Evolutionary conservation across 2,888 invertebrate species (phyloP), one percentile per base, ranked within the genome.

Genomic region (Caenorhabditis afra): DNA sequence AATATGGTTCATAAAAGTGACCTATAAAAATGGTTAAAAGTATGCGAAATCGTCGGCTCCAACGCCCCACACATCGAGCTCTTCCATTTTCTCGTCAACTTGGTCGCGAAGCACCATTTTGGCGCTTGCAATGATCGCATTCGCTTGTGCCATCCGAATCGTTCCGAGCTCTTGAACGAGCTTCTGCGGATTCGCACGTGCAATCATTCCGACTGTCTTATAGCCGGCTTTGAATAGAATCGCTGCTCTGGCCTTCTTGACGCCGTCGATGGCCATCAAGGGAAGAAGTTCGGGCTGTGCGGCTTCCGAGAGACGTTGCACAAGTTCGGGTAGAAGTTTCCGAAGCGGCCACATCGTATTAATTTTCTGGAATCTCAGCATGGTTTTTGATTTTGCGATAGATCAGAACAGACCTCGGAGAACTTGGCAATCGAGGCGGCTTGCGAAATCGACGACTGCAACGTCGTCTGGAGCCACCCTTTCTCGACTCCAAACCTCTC

Each of bases 191-290:
- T 93, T 91, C 96, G 92, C 90, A 94, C 94, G 73, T 7, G 80
- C 75, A 41, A 79, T 66, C 45, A 79, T 64, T 22, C 77, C 74
- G 22, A 87, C 85, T 5, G 81, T 88, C 50, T 93, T 94, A 91
- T 93, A 96, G 0, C 97, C 97, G 0, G 95, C 95, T 45, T 93
- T 93, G 90, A 93, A 94, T 55, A 97, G 92, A 91, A 96, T 95
- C 82, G 93, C 93, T 0, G 97, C 97, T 78, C 97, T 93, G 79
- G 94, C 94, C 94, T 94, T 94, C 92, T 94, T 95, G 3, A 97
- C 95, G 20, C 94, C 93, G 1, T 97, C 96, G 84, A 97, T 92
- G 83, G 95, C 95, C 94, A 97, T 93, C 20, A 98, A 92, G 12
- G 94, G 94, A 39, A 94, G 92, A 66, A 97, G 92, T 85, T 96